A percentile compares a stretch with the other conserved stretches of the same genome.
Conservation (phyloP, 2,888 invertebrate species). For the Hermodice carunculata region DNA sequence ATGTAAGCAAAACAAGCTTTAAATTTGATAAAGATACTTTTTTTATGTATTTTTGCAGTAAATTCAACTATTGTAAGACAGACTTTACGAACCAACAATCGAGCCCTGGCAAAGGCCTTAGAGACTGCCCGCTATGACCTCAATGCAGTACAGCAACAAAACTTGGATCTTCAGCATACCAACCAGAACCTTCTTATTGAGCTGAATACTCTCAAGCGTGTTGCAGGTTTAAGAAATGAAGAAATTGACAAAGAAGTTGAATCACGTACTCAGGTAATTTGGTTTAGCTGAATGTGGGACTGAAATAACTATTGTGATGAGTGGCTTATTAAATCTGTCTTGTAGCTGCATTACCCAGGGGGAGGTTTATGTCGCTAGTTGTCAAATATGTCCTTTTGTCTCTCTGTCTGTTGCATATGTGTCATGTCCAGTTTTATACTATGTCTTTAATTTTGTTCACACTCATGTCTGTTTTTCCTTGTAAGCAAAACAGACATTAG, state of each 20-base stretch:
- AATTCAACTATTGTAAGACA: slow-evolving; percentile 49
- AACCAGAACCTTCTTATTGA: slow-evolving; percentile 46
- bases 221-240: slow-evolving; percentile 46
- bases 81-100: slow-evolving; percentile 58
- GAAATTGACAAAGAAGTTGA: slow-evolving; percentile 51
- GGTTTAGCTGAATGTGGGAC: background rate
- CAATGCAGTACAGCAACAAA: slow-evolving; percentile 40
- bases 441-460: no score
- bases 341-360: no score
- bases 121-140: slow-evolving; percentile 52
- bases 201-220: slow-evolving; percentile 36
- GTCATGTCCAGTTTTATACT: no score
- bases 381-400: no score
- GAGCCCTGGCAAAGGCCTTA: slow-evolving; percentile 55
- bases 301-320: no score
- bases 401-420: no score
- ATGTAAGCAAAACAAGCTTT: no score
- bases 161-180: slow-evolving; percentile 41
- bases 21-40: background rate
- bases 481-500: no score
- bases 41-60: slow-evolving; percentile 18
- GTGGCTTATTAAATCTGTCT: no score
- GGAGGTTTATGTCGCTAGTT: no score
- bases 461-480: no score
- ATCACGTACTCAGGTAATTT: slow-evolving; percentile 46